Evolutionary conservation across 2,113 vertebrate genomes (phyloP), one percentile per base, ranked within the genome.

Genomic region (Lophius piscatorius): DNA sequence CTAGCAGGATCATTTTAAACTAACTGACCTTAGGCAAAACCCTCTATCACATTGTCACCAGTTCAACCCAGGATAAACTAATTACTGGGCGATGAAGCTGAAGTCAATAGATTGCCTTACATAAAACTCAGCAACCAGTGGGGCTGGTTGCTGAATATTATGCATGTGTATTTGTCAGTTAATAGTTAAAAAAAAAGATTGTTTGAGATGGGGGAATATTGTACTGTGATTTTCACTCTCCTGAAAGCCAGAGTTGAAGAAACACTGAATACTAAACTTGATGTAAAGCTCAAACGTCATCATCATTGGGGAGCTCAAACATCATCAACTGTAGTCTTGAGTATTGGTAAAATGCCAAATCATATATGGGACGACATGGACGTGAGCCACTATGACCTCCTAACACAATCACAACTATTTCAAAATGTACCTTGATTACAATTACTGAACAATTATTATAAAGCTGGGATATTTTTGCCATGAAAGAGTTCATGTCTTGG

Each of bases 1-100:
- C 17, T 4, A 6, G 57, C 21, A 51, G 3, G 38, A 46, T 47
- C 68, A 23, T 74, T 63, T 62, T 63, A 42, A 51, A n/a, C n/a
- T n/a, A n/a, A n/a, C n/a, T n/a, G 41, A 65, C 9, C 29, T 10
- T 14, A 17, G 28, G 45, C 9, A 33, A n/a, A 17, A 45, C 8
- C 0, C 2, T 78, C 69, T 4, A 66, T 79, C 76, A 57, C 33
- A 6, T 50, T 54, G 70, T 58, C 70, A 54, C 35, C 38, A 41
- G 52, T 45, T 41, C 46, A 21, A 39, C 52, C 23, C n/a, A 56
- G 18, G 61, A 63, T 9, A n/a, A 23, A 48, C 71, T 75, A 83
- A 87, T 83, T 78, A 81, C 57, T 44, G 20, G 56, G 45, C 45
- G 56, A 50, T 66, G 65, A 72, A 40, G 56, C 26, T 42, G 46